Evolutionary conservation across 2,888 invertebrate genomes (phyloP), one percentile per base, ranked within the genome.

Genomic region (Synergus umbraculus): DNA sequence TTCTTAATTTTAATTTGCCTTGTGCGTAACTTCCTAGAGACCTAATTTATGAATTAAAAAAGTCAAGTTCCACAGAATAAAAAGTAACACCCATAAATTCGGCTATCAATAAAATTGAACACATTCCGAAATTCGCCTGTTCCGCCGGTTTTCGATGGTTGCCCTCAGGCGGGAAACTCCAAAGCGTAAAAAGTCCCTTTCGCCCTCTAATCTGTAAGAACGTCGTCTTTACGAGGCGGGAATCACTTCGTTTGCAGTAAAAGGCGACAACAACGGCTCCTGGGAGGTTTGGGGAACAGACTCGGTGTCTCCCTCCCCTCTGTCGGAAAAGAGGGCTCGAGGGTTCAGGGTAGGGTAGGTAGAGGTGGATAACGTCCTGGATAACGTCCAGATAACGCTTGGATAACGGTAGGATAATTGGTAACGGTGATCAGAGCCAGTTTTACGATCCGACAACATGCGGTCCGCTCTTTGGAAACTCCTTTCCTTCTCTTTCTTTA

Each of bases 181-280:
- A 54, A 73, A 73, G 54, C 41, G 49, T 73, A 73, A 54, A 46
- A 67, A 73, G 41, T 54, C 12, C 37, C n/a, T 58, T 37, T 73
- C 54, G 37, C 81, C 83, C 82, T 84, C 85, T 89, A 89, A 89
- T 90, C 88, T 87, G 87, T 86, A 86, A 85, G 85, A 89, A 89
- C 84, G 88, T 86, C 86, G 86, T 87, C 86, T 91, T 92, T 91
- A 91, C 90, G 91, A 91, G 88, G 89, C 87, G 90, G 86, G 89
- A 92, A 92, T 92, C 92, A 91, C 91, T 92, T 90, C 87, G 91
- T 90, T 91, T 90, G 91, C 90, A 90, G 91, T 92, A 91, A 91
- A 92, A 91, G 89, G 89, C 87, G 90, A 90, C 89, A 89, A 90
- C 87, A 88, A 87, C 85, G 82, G 83, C 83, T 85, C 84, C 85